A percentile compares a stretch with the other conserved stretches of the same genome.
These are phyloP conservation scores for Anoplolepis gracilipes DNA, from an alignment of 1,140 invertebrate genomes.

Conservation along the genomic window DNA sequence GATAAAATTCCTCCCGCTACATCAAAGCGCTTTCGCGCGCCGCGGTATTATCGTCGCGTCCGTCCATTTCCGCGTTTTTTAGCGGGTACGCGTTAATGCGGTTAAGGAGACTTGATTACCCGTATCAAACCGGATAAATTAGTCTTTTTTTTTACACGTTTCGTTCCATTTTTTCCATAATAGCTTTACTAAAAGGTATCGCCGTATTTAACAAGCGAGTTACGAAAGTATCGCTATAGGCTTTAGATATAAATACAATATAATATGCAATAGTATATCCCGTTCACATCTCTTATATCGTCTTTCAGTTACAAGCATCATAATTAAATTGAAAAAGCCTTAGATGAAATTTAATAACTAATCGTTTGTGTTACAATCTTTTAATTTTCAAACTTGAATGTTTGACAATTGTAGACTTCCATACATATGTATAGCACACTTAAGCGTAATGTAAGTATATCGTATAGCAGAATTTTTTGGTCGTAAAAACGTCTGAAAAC, in stretches of 20 bases:
- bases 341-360: background rate
- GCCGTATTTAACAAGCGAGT: background rate
- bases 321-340: background rate
- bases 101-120: slow-evolving; percentile 59
- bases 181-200: slow-evolving; percentile 11
- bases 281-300: background rate
- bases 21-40: slow-evolving; percentile 53
- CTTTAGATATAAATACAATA: background rate
- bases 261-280: background rate
- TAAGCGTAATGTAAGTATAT: background rate
- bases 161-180: slow-evolving; percentile 35
- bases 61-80: slow-evolving; percentile 59
- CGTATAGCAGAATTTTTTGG: slow-evolving; percentile 15
- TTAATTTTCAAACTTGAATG: background rate
- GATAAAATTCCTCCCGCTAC: slow-evolving; percentile 56
- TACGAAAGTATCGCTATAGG: background rate
- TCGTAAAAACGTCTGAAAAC: slow-evolving; percentile 73
- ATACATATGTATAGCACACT: background rate
- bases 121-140: slow-evolving; percentile 58
- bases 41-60: slow-evolving; percentile 35
- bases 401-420: background rate
- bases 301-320: background rate
- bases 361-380: background rate
- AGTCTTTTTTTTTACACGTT: slow-evolving; percentile 30
- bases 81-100: slow-evolving; percentile 54